Evolutionary conservation across 2,113 vertebrate genomes (phyloP), one percentile per base, ranked within the genome.

Genomic region (Axis porcinus): DNA sequence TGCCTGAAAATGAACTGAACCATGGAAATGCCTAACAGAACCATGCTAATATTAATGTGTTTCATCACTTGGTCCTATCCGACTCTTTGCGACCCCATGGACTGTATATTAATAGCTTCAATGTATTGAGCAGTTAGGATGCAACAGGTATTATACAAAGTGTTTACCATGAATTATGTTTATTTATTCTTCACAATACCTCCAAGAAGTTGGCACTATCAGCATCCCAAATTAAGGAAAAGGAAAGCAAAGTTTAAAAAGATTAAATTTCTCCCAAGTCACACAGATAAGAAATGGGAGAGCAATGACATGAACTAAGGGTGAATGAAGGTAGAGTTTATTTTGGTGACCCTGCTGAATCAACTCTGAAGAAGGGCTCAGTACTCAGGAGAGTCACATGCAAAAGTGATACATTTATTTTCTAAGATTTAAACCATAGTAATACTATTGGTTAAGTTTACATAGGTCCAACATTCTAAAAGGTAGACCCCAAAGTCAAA

Each of bases 71-170:
- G 1, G 5, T 70, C 64, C n/a, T 36, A 9, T 36, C 19, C 1
- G 9, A 70, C 64, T 70, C 64, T 70, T 70, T 70, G 64, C 6
- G 9, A 70, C 19, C 64, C 19, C n/a, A 70, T 36, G n/a, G n/a
- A 36, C 10, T 36, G 64, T 36, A 70, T 70, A 36, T 36, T 17
- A 58, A 87, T 27, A 47, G 50, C n/a, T 62, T 67, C 36, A 62
- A 94, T 84, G 60, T 79, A 92, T 45, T 94, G 30, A 79, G n/a
- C 43, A 83, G 19, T 96, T 86, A 87, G 55, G 78, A 86, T 83
- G 11, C 11, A 78, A 62, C 0, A 76, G 50, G 16, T 4, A 86
- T 54, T 76, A 67, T 27, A 47, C 50, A 83, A 96, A 36, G 25
- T 67, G 21, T 11, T 60, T 96, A 50, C 47, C 33, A 17, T 57